phyloP scores from a whole-genome alignment of 2,888 invertebrate genomes.

The Stenichneumon culpator region DNA sequence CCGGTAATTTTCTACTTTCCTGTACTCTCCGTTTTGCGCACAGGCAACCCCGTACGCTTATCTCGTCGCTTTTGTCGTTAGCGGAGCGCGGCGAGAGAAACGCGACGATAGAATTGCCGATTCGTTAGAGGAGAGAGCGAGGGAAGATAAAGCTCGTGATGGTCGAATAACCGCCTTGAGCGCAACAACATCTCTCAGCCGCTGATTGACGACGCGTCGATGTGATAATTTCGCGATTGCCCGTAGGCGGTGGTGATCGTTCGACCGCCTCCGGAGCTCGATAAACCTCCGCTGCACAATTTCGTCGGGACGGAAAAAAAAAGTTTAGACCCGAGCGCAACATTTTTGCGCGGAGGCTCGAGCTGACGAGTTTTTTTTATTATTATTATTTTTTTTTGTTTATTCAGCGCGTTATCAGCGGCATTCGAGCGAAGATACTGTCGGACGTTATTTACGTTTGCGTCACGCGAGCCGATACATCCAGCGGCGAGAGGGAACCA shows the following conservation, averaged over 20 bases:
- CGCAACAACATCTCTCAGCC: slow-evolving; percentile 30
- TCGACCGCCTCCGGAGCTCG: slow-evolving; percentile 55
- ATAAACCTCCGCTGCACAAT: slow-evolving; percentile 52
- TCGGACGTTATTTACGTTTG: slow-evolving; percentile 38
- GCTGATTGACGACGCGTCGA: slow-evolving; percentile 58
- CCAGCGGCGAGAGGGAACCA: slow-evolving; percentile 3
- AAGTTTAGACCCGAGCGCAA: slow-evolving; percentile 3
- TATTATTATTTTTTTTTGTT: background rate
- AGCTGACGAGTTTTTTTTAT: background rate
- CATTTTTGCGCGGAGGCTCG: slow-evolving; percentile 7
- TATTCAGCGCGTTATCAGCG: background rate
- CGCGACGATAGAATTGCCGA: too few species aligned
- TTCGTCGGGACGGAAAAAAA: background rate
- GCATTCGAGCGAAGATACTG: slow-evolving; percentile 1
- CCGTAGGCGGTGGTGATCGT: slow-evolving; percentile 55
- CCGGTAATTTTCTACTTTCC: slow-evolving; percentile 41
- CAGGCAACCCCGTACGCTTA: slow-evolving; percentile 7
- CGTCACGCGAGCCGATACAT: slow-evolving; percentile 27
- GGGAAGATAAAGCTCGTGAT: slow-evolving; percentile 48
- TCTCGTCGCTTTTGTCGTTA: slow-evolving; percentile 19
- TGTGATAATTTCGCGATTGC: slow-evolving; percentile 61
- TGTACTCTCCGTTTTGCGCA: background rate
- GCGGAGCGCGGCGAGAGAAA: background rate
- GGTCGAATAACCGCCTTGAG: slow-evolving; percentile 44
- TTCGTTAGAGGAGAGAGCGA: background rate